Evolutionary conservation across 2,797 vertebrate genomes (phyloP).

Genomic region (Falco berigora): DNA sequence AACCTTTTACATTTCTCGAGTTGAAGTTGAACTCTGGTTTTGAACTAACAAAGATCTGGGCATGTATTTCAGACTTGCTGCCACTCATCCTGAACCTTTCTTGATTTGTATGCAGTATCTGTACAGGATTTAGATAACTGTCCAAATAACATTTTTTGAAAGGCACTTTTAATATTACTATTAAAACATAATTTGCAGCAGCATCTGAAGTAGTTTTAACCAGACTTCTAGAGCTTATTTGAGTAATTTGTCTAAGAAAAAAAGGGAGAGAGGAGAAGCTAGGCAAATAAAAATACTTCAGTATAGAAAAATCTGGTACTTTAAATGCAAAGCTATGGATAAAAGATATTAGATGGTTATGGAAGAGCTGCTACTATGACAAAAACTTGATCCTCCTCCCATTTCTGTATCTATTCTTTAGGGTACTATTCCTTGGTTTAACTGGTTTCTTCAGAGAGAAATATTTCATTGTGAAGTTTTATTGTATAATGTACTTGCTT

Average conservation of each 20-base stretch:
- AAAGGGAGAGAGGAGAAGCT: background rate
- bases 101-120: background rate
- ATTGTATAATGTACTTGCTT: background rate
- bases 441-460: background rate
- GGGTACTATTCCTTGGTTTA: background rate
- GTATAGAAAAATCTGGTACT: background rate
- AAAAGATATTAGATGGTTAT: background rate
- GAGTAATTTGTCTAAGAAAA: background rate
- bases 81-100: rapidly evolving
- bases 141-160: background rate
- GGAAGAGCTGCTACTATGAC: background rate
- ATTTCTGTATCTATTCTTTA: background rate
- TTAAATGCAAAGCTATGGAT: background rate
- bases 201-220: slow-evolving; percentile 6
- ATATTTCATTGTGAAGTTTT: background rate
- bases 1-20: background rate
- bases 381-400: background rate
- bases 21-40: background rate
- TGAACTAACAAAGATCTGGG: background rate
- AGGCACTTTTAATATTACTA: background rate
- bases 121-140: background rate
- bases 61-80: background rate
- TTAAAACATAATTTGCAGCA: slow-evolving; percentile 54
- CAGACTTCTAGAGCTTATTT: background rate
- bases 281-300: background rate